A percentile compares a stretch with the other conserved stretches of the same genome.
phyloP scores from a whole-genome alignment of 2,113 vertebrate genomes.

The Tonatia bakeri region DNA sequence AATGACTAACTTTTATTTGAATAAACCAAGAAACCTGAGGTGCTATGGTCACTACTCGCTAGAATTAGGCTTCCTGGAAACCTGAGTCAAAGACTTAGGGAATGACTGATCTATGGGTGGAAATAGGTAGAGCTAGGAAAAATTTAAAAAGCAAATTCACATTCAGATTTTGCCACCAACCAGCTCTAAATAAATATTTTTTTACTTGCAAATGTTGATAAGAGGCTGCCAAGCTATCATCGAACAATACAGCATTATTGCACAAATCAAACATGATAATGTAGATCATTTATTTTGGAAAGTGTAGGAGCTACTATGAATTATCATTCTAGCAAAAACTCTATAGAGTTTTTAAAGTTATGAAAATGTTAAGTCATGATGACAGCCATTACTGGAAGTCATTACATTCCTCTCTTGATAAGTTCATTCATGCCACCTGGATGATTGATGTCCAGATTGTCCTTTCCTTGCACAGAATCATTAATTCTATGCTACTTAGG shows the following conservation, averaged over 20 bases:
- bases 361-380: neutral
- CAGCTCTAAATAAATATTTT: neutral
- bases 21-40: neutral
- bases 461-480: neutral
- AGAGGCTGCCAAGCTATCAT: neutral
- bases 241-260: neutral
- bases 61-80: neutral
- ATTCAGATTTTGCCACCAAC: neutral
- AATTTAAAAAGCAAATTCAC: neutral
- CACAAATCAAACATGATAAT: neutral
- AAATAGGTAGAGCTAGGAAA: neutral
- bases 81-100: neutral
- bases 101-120: neutral
- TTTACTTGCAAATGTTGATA: neutral
- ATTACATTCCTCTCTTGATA: neutral
- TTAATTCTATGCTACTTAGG: neutral
- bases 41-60: neutral
- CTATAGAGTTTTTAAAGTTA: neutral
- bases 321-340: neutral
- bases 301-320: neutral
- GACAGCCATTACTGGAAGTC: neutral
- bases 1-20: neutral
- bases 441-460: neutral
- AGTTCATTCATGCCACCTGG: neutral
- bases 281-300: neutral